phyloP scores from a whole-genome alignment of 2,888 invertebrate genomes.

The Prosapia bicincta region DNA sequence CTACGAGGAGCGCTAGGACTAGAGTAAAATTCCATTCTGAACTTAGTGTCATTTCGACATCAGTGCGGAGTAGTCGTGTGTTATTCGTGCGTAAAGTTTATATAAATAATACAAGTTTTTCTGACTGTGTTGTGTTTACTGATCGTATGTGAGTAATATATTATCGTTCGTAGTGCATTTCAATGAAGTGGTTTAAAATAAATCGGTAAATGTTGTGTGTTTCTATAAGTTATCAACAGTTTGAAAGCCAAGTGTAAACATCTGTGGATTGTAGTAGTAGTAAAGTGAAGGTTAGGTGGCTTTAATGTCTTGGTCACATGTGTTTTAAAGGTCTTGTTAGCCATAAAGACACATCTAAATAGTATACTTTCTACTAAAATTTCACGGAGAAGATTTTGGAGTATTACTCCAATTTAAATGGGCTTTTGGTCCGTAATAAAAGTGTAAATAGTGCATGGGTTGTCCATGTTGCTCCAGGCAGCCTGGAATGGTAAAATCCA shows the following conservation, averaged over 20 bases:
- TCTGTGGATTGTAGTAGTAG: background rate
- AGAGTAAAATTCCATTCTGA: background rate
- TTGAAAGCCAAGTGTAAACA: background rate
- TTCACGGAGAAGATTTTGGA: background rate
- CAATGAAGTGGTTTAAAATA: background rate
- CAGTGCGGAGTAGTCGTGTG: background rate
- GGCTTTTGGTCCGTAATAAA: background rate
- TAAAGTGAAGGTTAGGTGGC: background rate
- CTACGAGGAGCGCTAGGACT: background rate
- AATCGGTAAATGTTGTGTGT: background rate
- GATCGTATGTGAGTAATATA: background rate
- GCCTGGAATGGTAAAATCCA: constrained; percentile 36
- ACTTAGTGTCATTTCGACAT: background rate
- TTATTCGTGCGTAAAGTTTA: background rate
- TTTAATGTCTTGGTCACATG: background rate
- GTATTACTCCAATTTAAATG: background rate
- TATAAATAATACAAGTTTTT: background rate
- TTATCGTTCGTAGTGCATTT: background rate
- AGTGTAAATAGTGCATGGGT: constrained; percentile 9
- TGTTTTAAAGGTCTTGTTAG: background rate
- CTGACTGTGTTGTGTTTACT: background rate
- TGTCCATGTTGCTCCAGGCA: constrained; percentile 39
- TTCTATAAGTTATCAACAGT: background rate
- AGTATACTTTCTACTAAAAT: background rate
- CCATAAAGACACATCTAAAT: background rate